Evolutionary conservation across 1,140 invertebrate genomes (phyloP).

Genomic region (Drosophila punjabiensis): DNA sequence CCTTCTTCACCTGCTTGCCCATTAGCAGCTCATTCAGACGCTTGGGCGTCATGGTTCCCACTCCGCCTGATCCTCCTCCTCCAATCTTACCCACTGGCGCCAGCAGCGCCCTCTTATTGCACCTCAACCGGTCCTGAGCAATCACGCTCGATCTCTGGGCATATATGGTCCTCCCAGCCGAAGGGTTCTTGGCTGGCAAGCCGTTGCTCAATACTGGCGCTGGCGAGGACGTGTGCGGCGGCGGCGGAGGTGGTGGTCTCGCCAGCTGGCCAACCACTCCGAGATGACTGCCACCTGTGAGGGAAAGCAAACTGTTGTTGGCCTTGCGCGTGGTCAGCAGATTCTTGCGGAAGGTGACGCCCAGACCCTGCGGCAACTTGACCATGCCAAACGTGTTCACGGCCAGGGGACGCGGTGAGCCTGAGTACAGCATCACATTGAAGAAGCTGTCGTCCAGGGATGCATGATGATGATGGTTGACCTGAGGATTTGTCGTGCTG

Average conservation of each 20-base stretch:
- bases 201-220: slow-evolving; percentile 51
- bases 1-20: slow-evolving; percentile 56
- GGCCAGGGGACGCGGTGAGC: slow-evolving; percentile 74
- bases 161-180: slow-evolving; percentile 61
- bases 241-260: slow-evolving; percentile 52
- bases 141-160: slow-evolving; percentile 67
- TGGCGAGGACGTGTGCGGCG: slow-evolving; percentile 30
- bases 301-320: slow-evolving; percentile 69
- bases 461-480: slow-evolving; percentile 49
- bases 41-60: slow-evolving; percentile 56
- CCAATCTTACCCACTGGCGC: slow-evolving; percentile 7
- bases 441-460: slow-evolving; percentile 71
- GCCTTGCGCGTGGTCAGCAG: slow-evolving; percentile 72
- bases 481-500: slow-evolving; percentile 34
- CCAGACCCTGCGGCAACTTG: slow-evolving; percentile 73
- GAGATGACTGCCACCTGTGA: slow-evolving; percentile 52
- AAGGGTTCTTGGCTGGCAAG: slow-evolving; percentile 29
- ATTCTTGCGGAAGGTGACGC: slow-evolving; percentile 76
- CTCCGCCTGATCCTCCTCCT: slow-evolving; percentile 15
- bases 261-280: slow-evolving; percentile 71
- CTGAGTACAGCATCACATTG: slow-evolving; percentile 73
- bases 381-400: slow-evolving; percentile 77
- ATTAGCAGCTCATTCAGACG: slow-evolving; percentile 59
- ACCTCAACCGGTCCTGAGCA: slow-evolving; percentile 63
- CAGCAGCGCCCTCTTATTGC: slow-evolving; percentile 62